Base-by-base conservation (phyloP, 2,113 vertebrate genomes). In the Vulpes vulpes region DNA sequence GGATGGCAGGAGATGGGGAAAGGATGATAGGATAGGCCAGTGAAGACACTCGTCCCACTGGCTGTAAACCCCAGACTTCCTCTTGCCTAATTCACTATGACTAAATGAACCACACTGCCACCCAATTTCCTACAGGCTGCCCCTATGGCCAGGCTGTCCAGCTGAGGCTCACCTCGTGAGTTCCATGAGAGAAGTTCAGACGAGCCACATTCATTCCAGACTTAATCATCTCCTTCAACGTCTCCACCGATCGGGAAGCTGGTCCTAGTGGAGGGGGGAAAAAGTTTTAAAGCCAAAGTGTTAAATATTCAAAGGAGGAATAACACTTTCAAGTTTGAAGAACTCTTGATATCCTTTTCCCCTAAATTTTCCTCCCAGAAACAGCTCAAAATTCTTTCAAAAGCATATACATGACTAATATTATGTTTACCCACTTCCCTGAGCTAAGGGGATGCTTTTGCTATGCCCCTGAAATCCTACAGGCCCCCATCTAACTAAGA, bases 141-240 rank as follows among this genome's bases (percentile, higher is more conserved):
- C 51, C 15, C 22, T 15, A 59, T 0, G 32, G 23, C 83, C 81
- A 14, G 49, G 22, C 3, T 0, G 10, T 1, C 43, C 69, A 15
- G 6, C 73, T 12, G 1, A 8, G 57, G 83, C 98, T 98, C 95
- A 99, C 99, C 99, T 99, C 99, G 0, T 99, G 99, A 95, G 99
- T 99, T 96, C 99, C 99, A 0, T 99, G 99, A 96, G 99, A 99
- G 99, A 99, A 99, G 99, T 99, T 99, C 98, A 99, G 98, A 95
- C 99, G 99, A 93, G 99, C 99, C 98, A 99, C 98, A 51, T 99
- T 99, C 99, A 99, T 99, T 97, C 99, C 99, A 98, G 99, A 98
- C 97, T 99, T 99, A 98, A 99, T 99, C 99, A 99, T 99, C 98
- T 99, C 99, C 98, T 99, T 99, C 98, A 99, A 95, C 65, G 95